Percentiles rank a stretch among this genome's conserved stretches.
Evolutionary conservation across 2,888 invertebrate genomes (phyloP).

Genomic region (Crioceris asparagi): DNA sequence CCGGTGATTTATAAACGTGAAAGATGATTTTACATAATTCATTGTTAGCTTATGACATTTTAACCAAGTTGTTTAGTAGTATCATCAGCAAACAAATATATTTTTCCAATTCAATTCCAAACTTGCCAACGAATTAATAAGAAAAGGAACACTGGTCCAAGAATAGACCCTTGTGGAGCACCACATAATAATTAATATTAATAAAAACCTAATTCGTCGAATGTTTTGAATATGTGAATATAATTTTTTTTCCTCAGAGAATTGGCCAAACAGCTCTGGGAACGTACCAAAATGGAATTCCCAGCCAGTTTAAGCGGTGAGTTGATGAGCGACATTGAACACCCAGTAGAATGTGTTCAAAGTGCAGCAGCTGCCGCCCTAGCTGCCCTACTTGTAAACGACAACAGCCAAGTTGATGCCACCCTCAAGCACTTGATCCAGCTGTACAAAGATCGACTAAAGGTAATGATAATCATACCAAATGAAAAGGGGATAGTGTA

Average conservation of each 20-base stretch:
- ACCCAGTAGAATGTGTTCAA: conserved; percentile 73
- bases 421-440: conserved; percentile 57
- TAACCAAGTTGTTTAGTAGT: too few relatives aligned
- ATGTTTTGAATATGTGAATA: not conserved
- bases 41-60: too few relatives aligned
- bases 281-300: conserved; percentile 41
- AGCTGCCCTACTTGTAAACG: conserved; percentile 51
- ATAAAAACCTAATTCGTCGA: not conserved
- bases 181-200: not conserved
- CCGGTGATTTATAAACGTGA: too few relatives aligned
- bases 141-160: too few relatives aligned
- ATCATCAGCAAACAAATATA: too few relatives aligned
- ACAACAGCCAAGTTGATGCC: conserved; percentile 42
- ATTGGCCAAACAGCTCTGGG: conserved; percentile 55
- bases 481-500: too few relatives aligned
- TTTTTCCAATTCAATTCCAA: too few relatives aligned
- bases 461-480: conserved; percentile 40
- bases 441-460: conserved; percentile 65
- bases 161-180: not conserved
- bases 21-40: too few relatives aligned
- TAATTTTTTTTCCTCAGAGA: conserved; percentile 1
- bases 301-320: conserved; percentile 44
- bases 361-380: conserved; percentile 73
- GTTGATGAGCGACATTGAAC: conserved; percentile 61
- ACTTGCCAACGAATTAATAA: too few relatives aligned